phyloP scores from a whole-genome alignment of 2,797 vertebrate genomes.

The Ctenochaetus hawaiiensis region DNA sequence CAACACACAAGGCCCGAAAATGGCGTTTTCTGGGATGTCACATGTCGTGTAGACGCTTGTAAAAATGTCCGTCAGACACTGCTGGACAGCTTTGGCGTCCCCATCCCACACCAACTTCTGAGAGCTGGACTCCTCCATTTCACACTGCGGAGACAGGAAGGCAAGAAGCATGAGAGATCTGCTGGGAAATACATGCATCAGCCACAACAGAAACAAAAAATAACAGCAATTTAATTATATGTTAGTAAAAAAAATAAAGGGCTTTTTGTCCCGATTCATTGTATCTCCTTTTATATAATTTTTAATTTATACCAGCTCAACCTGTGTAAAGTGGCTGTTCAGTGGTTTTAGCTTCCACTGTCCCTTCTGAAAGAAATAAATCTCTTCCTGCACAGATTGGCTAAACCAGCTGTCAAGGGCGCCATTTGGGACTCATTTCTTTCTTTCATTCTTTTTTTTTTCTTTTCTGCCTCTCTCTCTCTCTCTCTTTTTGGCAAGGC shows the following conservation, averaged over 20 bases:
- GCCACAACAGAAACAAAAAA: neutral
- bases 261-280: neutral
- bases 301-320: neutral
- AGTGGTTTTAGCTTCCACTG: neutral
- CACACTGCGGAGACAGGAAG: constrained; percentile 31
- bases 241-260: neutral
- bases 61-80: constrained; percentile 98
- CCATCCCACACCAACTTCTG: constrained; percentile 93
- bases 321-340: neutral
- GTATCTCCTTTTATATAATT: too few species aligned
- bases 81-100: constrained; percentile 96
- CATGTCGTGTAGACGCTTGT: constrained; percentile 98
- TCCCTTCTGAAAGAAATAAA: constrained; percentile 52
- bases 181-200: neutral
- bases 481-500: constrained; percentile 16
- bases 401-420: constrained; percentile 68
- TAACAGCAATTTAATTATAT: too few species aligned
- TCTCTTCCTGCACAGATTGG: constrained; percentile 60
- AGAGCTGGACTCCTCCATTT: constrained; percentile 92
- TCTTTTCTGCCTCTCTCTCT: neutral
- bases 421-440: constrained; percentile 42
- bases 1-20: constrained; percentile 95
- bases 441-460: constrained; percentile 4
- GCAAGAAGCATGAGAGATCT: neutral
- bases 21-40: constrained; percentile 96